phyloP scores from a whole-genome alignment of 53 echinoderm and acorn worm species.

The Echinarachnius parma region DNA sequence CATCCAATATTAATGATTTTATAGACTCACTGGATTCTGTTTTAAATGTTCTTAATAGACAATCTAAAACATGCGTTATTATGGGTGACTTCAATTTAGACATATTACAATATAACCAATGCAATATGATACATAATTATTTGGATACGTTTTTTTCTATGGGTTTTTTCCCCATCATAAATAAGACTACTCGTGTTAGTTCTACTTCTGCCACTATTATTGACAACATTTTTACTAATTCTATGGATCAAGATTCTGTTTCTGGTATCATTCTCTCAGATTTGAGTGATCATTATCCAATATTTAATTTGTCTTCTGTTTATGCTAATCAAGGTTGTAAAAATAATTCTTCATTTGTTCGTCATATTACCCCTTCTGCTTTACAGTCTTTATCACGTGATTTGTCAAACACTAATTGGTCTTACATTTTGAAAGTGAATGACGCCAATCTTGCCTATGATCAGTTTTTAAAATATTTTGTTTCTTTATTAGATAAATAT shows the following conservation, averaged over 20 bases:
- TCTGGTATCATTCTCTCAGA: slow-evolving; percentile 1
- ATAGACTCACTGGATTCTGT: too few relatives aligned
- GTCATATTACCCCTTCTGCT: slow-evolving; percentile 2
- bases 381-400: neutral
- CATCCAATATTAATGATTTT: slow-evolving; percentile 1
- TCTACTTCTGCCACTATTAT: too few relatives aligned
- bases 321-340: too few relatives aligned
- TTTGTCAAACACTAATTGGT: neutral
- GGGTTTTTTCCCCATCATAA: too few relatives aligned
- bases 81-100: slow-evolving; percentile 8
- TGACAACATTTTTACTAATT: too few relatives aligned
- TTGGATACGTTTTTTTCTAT: too few relatives aligned
- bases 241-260: too few relatives aligned
- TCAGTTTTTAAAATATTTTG: too few relatives aligned
- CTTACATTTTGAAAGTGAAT: neutral
- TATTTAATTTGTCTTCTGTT: neutral
- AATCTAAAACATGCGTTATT: neutral
- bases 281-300: slow-evolving; percentile 1
- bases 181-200: too few relatives aligned
- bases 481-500: too few relatives aligned
- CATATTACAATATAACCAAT: neutral
- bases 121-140: neutral
- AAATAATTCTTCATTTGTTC: neutral
- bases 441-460: too few relatives aligned
- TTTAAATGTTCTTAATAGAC: neutral